A percentile compares a stretch with the other conserved stretches of the same genome.
Conservation (phyloP, 2,888 invertebrate genomes). For the Leptinotarsa rubiginosa region DNA sequence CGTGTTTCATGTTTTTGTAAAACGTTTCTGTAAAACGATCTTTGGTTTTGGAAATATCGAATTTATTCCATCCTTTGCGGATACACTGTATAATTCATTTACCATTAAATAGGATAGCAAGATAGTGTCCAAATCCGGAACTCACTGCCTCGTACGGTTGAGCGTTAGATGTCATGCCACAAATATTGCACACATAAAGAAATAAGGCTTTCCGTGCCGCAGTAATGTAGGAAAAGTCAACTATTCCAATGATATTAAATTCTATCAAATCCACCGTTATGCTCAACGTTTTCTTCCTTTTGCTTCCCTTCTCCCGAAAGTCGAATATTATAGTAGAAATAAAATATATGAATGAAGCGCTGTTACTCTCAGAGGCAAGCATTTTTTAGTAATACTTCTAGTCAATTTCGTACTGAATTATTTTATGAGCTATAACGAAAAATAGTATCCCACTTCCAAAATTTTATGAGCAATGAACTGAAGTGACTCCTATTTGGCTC, state of each 20-base stretch:
- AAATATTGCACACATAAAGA: not conserved
- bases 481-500: slow-evolving; percentile 56
- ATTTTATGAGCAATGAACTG: slow-evolving; percentile 61
- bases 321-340: slow-evolving; percentile 34
- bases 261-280: slow-evolving; percentile 28
- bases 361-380: slow-evolving; percentile 35
- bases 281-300: slow-evolving; percentile 3
- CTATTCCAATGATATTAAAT: slow-evolving; percentile 34
- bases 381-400: slow-evolving; percentile 33
- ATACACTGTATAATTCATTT: no score
- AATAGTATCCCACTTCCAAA: slow-evolving; percentile 56
- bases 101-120: not conserved
- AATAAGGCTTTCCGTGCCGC: not conserved
- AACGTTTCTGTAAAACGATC: no score
- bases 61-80: no score
- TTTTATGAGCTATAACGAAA: slow-evolving; percentile 52
- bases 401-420: slow-evolving; percentile 52
- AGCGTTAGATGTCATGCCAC: not conserved
- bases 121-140: not conserved
- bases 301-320: slow-evolving; percentile 23
- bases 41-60: no score
- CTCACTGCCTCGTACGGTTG: not conserved
- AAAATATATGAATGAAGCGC: slow-evolving; percentile 36
- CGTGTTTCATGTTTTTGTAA: no score
- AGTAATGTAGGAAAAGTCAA: slow-evolving; percentile 32